Base-by-base conservation (phyloP, 30 jellyfish, hydroid and myxozoan genomes). In the Aurelia coerulea region DNA sequence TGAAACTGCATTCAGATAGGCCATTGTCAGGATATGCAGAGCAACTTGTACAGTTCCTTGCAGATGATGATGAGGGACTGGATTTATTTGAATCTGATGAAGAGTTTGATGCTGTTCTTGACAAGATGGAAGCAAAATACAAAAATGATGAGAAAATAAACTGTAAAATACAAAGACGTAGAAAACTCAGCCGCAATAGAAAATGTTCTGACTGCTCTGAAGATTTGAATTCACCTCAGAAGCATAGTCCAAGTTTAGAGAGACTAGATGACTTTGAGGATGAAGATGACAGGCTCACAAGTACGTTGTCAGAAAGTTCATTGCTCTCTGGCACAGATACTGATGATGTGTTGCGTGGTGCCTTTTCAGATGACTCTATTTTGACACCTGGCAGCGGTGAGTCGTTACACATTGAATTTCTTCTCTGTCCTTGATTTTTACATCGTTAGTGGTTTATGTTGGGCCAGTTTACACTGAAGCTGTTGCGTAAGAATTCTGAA, bases 21-120 rank as follows among this genome's bases (percentile, higher is more conserved):
- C 99, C 99, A 7, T 68, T 95, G 50, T 95, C 99, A 39, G 91
- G 96, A 7, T 95, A 87, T 87, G 99, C 99, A 1, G 97, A 90
- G 65, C 93, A 90, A 73, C 88, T 95, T 4, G 96, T 95, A 10
- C 91, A 87, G 62, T 95, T 95, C 34, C 80, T 95, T 52, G 99
- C 95, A 39, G 99, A 95, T 73, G 99, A 95, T 64, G 99, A 94
- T 75, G 92, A 93, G 29, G 94, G 88, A 16, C 65, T 94, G 62
- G 99, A 94, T 50, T 83, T 94, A 54, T 80, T 83, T 67, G 99
- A 94, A 64, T 89, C 99, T 19, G 99, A 94, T 54, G 99, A 94
- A 63, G 99, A 94, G 74, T 69, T 87, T 33, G 88, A 87, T 63
- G 90, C 92, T n/a, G 90, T 97, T 35, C 70, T 82, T 31, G 97